Percentiles rank a stretch among this genome's conserved stretches.
phyloP scores from a whole-genome alignment of 2,888 invertebrate genomes.

The Flabesymbios commensalis region DNA sequence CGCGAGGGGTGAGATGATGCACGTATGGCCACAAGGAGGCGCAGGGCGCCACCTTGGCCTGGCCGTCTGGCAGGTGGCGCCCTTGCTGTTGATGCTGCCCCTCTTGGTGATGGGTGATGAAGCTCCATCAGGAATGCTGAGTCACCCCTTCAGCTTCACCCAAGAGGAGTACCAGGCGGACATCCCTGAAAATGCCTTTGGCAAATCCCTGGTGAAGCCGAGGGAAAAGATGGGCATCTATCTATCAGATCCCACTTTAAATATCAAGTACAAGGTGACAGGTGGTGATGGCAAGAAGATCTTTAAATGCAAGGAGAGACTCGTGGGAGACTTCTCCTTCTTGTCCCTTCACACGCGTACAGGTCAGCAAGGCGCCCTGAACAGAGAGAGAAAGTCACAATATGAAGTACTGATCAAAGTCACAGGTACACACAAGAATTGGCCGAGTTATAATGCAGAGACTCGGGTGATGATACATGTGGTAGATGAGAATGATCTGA shows the following conservation, averaged over 20 bases:
- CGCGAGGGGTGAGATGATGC: no score
- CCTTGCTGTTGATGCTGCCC: no score
- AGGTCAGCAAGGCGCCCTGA: slow-evolving; percentile 83
- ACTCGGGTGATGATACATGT: slow-evolving; percentile 65
- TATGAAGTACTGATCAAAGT: slow-evolving; percentile 81
- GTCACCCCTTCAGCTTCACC: slow-evolving; percentile 54
- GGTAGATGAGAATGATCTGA: slow-evolving; percentile 72
- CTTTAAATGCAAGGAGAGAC: slow-evolving; percentile 87
- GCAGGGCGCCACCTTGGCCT: no score
- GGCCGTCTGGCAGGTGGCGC: no score
- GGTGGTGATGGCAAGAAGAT: slow-evolving; percentile 84
- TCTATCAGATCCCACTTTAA: slow-evolving; percentile 59
- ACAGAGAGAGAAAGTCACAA: slow-evolving; percentile 85
- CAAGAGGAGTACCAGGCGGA: slow-evolving; percentile 51
- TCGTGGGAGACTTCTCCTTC: slow-evolving; percentile 94
- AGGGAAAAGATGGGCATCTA: slow-evolving; percentile 79
- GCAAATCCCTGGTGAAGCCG: slow-evolving; percentile 78
- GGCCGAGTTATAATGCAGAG: slow-evolving; percentile 54
- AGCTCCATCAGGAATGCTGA: no score
- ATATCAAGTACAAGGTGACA: slow-evolving; percentile 82
- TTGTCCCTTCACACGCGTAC: slow-evolving; percentile 85
- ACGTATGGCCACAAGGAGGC: no score
- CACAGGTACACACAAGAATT: slow-evolving; percentile 60
- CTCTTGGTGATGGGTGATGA: no score
- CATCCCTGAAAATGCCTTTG: slow-evolving; percentile 60